These are phyloP conservation scores for Augochlora pura DNA, from an alignment of 1,140 invertebrate species.

Conservation along the genomic window DNA sequence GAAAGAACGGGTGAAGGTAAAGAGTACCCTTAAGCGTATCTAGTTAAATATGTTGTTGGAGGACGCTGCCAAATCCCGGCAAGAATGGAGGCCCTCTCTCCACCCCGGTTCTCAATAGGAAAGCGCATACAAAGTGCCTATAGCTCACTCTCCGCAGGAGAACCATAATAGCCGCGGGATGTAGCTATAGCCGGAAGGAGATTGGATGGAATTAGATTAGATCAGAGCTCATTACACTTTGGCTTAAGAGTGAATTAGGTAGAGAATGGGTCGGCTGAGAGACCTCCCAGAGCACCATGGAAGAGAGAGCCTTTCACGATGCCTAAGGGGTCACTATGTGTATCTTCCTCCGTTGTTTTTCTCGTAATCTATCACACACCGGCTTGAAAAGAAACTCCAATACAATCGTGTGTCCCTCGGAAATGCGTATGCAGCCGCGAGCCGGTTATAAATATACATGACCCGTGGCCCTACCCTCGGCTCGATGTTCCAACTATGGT, in stretches of 20 bases:
- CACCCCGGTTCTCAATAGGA: constrained; percentile 2
- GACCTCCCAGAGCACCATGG: neutral
- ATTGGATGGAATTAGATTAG: constrained; percentile 65
- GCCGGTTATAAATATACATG: constrained; percentile 34
- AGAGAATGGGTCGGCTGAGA: constrained; percentile 13
- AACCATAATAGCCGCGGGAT: constrained; percentile 50
- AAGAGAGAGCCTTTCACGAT: neutral
- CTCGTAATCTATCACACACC: constrained; percentile 49
- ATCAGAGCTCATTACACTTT: constrained; percentile 62
- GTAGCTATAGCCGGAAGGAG: constrained; percentile 40
- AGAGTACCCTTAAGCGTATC: neutral
- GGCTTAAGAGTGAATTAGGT: constrained; percentile 61
- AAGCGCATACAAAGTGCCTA: constrained; percentile 44
- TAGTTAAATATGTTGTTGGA: constrained; percentile 5
- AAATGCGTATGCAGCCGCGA: constrained; percentile 3
- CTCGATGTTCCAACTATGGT: neutral
- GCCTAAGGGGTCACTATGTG: neutral
- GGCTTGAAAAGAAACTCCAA: neutral
- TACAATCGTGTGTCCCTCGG: neutral
- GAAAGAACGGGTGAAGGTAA: neutral
- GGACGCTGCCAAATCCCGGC: too few species aligned
- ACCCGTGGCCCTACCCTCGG: neutral
- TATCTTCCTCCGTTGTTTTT: constrained; percentile 53
- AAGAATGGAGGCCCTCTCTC: constrained; percentile 10
- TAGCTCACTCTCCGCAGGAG: constrained; percentile 27